Evolutionary conservation across 1,140 invertebrate genomes (phyloP), one percentile per base, ranked within the genome.

Genomic region (Drosophila sp.): DNA sequence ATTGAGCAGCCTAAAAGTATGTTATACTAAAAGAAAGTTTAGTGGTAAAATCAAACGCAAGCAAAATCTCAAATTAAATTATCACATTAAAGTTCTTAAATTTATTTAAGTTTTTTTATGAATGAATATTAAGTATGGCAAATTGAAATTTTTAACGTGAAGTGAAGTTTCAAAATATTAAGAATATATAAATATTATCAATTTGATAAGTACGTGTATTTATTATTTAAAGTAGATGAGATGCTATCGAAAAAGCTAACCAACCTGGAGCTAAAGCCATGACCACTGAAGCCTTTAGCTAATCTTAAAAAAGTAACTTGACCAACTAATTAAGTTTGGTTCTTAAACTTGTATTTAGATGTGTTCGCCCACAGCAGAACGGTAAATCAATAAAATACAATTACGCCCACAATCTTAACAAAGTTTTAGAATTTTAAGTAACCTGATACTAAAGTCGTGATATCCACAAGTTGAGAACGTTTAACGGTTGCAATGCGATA

Each of bases 311-410:
- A 21, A 53, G 50, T 29, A 53, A 18, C 9, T 18, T 36, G 5
- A 36, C 29, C 50, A 53, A 21, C 46, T 43, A 7, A 18, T 18
- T 51, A 25, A 7, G 11, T 53, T 14, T 16, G 48, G 53, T 38
- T 29, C 13, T 21, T n/a, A n/a, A n/a, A n/a, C n/a, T n/a, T n/a
- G n/a, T n/a, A n/a, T n/a, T n/a, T n/a, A n/a, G n/a, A 36, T 14
- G 14, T 13, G 8, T 18, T 27, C 62, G 21, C 63, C 53, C 38
- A 59, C 62, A 6, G 3, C 2, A 36, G 11, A 66, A 66, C 70
- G 46, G 63, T 67, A 67, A 67, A 67, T 67, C 54, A 72, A 58
- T 53, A 58, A 29, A 38, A 53, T 8, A 53, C 46, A 61, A 67
- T 72, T 67, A 67, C 63, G 63, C 70, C 64, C 32, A 67, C 70